A percentile compares a stretch with the other conserved stretches of the same genome.
These are phyloP conservation scores for Saccopteryx leptura DNA, from an alignment of 2,113 vertebrate genomes.

Conservation along the genomic window DNA sequence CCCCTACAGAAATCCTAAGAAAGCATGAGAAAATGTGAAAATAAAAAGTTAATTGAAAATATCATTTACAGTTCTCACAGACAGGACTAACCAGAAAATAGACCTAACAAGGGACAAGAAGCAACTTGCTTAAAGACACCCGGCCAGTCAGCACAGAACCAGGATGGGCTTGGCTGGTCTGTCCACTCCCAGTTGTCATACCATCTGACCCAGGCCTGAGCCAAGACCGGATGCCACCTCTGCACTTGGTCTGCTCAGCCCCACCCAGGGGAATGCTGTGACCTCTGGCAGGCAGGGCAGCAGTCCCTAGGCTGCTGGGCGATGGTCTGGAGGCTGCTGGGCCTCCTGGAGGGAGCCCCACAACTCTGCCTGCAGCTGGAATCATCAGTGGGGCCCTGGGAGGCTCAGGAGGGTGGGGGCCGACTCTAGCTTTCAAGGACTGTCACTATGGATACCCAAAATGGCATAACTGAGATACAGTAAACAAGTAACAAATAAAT, in stretches of 20 bases:
- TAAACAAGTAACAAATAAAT: slow-evolving; percentile 75
- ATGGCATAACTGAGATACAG: slow-evolving; percentile 67
- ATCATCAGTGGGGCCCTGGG: neutral
- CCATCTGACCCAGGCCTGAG: slow-evolving; percentile 65
- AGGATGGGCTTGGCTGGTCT: neutral
- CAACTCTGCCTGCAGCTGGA: neutral
- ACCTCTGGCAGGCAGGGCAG: neutral
- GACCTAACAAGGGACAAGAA: neutral
- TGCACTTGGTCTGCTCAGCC: neutral
- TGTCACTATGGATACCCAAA: slow-evolving; percentile 79
- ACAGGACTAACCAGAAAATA: neutral
- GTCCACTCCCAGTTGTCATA: neutral
- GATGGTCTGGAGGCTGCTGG: neutral
- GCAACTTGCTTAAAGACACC: neutral
- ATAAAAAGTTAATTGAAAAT: neutral
- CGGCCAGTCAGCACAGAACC: neutral
- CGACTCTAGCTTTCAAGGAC: slow-evolving; percentile 59
- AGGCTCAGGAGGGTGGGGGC: neutral
- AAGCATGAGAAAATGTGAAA: neutral
- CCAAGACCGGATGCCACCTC: neutral
- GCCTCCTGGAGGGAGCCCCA: neutral
- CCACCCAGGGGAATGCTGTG: neutral
- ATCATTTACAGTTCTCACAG: neutral
- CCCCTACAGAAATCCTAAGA: neutral
- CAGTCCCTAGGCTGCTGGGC: neutral